Percentiles rank a stretch among this genome's conserved stretches.
These are phyloP conservation scores for Scaptomyza polygonia DNA, from an alignment of 2,888 invertebrate genomes.

Conservation along the genomic window DNA sequence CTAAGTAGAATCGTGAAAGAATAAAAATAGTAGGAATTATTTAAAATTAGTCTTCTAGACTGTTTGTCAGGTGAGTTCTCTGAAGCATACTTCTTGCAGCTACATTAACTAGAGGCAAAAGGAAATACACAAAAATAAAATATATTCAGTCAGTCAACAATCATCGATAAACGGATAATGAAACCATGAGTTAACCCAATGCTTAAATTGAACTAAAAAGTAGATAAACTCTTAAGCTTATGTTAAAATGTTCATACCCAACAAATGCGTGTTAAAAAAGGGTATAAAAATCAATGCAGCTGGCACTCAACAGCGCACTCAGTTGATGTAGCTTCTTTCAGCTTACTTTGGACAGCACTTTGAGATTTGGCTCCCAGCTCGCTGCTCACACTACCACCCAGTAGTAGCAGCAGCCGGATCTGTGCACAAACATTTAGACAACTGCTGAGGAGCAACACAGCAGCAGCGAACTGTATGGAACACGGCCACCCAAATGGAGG, in stretches of 20 bases:
- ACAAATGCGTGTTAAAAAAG: slow-evolving; percentile 8
- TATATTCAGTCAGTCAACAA: too few relatives aligned
- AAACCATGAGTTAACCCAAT: background rate
- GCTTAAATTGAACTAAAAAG: background rate
- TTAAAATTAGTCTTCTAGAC: too few relatives aligned
- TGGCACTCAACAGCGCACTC: slow-evolving; percentile 42
- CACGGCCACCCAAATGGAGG: slow-evolving; percentile 45
- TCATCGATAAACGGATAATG: background rate
- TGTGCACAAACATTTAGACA: slow-evolving; percentile 67
- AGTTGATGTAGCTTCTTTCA: slow-evolving; percentile 58
- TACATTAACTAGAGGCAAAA: too few relatives aligned
- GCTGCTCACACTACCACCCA: slow-evolving; percentile 24
- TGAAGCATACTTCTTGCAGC: too few relatives aligned
- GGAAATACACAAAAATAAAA: too few relatives aligned
- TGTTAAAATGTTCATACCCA: background rate
- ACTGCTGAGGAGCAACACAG: slow-evolving; percentile 35
- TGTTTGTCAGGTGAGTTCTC: too few relatives aligned
- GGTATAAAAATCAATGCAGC: slow-evolving; percentile 67
- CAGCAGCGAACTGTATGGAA: slow-evolving; percentile 31
- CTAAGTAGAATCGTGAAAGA: too few relatives aligned
- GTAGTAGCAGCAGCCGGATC: slow-evolving; percentile 31
- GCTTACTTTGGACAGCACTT: slow-evolving; percentile 22
- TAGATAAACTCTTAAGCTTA: background rate
- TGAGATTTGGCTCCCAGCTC: slow-evolving; percentile 9
- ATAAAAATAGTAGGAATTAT: too few relatives aligned